Percentiles rank a stretch among this genome's conserved stretches.
Evolutionary conservation across 2,888 invertebrate species (phyloP).

Genomic region (Volucella inanis): DNA sequence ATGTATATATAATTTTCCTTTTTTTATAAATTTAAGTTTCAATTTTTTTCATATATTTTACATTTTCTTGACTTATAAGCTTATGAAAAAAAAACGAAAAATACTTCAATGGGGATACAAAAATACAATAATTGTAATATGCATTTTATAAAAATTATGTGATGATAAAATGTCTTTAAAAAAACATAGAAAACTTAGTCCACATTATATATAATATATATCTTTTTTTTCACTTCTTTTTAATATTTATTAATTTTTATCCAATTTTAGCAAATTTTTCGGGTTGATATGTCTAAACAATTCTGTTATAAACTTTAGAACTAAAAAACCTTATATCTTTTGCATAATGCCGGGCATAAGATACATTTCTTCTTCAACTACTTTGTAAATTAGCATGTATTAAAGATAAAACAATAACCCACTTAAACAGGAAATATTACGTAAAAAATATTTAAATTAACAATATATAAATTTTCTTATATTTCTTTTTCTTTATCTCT

Average conservation of each 20-base stretch:
- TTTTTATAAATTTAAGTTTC: conserved; percentile 33
- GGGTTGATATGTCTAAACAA: conserved; percentile 66
- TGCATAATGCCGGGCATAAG: conserved; percentile 1
- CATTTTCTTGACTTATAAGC: conserved; percentile 35
- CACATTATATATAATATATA: conserved; percentile 37
- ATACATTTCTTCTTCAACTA: neutral
- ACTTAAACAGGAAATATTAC: conserved; percentile 3
- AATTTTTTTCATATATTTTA: conserved; percentile 46
- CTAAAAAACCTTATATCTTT: conserved; percentile 30
- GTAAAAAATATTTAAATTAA: conserved; percentile 16
- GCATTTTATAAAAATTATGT: conserved; percentile 51
- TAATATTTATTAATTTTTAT: conserved; percentile 5
- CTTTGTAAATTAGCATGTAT: neutral
- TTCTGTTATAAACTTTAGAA: conserved; percentile 21
- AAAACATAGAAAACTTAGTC: conserved; percentile 58
- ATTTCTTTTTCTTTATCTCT: conserved; percentile 35
- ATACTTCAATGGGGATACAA: conserved; percentile 56
- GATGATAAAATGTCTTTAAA: conserved; percentile 33
- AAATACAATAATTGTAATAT: conserved; percentile 52
- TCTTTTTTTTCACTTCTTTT: conserved; percentile 21
- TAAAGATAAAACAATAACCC: neutral
- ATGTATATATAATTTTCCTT: conserved; percentile 35
- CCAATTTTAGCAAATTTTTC: conserved; percentile 28
- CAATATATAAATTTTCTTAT: conserved; percentile 21
- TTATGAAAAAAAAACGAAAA: conserved; percentile 15